phyloP scores from a whole-genome alignment of 2,888 invertebrate species.

The Cephalotes varians region DNA sequence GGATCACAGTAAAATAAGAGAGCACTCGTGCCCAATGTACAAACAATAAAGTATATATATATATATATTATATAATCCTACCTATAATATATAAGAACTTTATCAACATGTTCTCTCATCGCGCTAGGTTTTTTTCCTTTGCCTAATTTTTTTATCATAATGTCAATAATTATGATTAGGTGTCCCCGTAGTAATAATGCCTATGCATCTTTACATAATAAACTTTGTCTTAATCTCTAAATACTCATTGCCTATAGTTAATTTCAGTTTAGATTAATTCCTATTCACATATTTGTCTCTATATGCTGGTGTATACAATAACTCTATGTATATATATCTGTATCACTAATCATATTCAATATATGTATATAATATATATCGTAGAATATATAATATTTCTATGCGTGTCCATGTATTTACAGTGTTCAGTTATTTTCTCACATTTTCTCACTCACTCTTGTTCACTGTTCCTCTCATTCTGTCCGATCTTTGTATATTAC shows the following conservation, averaged over 20 bases:
- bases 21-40: constrained; percentile 82
- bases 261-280: constrained; percentile 81
- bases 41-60: constrained; percentile 78
- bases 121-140: constrained; percentile 76
- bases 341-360: constrained; percentile 80
- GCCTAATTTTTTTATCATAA: constrained; percentile 73
- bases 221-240: constrained; percentile 79
- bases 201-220: constrained; percentile 81
- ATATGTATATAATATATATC: constrained; percentile 76
- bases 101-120: constrained; percentile 77
- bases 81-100: constrained; percentile 61
- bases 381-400: constrained; percentile 81
- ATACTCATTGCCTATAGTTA: constrained; percentile 79
- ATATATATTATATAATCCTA: constrained; percentile 49
- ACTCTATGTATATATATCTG: constrained; percentile 77
- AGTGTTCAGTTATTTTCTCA: constrained; percentile 73
- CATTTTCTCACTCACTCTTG: constrained; percentile 65
- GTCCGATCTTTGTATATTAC: constrained; percentile 48
- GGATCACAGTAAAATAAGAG: constrained; percentile 81
- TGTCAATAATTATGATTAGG: constrained; percentile 77
- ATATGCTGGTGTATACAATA: constrained; percentile 84
- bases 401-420: constrained; percentile 83
- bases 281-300: constrained; percentile 84
- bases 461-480: constrained; percentile 44
- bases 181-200: constrained; percentile 78